phyloP scores from a whole-genome alignment of 2,888 invertebrate genomes.

The Caenorhabditis parvicauda region DNA sequence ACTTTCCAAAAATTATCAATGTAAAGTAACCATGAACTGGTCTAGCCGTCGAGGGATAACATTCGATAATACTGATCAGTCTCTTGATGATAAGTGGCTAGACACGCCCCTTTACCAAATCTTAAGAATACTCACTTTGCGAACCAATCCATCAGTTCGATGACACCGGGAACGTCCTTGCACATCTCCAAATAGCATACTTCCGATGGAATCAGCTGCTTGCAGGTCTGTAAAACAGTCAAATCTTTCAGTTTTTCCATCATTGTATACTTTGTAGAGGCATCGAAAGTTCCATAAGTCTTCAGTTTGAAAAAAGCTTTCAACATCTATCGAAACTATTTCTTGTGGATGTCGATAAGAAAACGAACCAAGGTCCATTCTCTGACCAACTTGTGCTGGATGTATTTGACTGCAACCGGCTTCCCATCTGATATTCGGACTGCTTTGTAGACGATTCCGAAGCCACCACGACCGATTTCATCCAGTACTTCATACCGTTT shows the following conservation, averaged over 20 bases:
- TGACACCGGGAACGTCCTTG: slow-evolving; percentile 49
- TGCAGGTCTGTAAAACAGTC: slow-evolving; percentile 38
- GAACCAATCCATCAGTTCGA: slow-evolving; percentile 56
- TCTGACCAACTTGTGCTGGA: slow-evolving; percentile 56
- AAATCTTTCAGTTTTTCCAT: background rate
- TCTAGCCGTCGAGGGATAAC: too few relatives aligned
- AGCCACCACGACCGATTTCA: slow-evolving; percentile 57
- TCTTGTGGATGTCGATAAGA: background rate
- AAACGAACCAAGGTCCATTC: slow-evolving; percentile 49
- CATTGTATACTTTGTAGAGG: background rate
- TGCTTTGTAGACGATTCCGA: slow-evolving; percentile 54
- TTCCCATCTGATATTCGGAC: slow-evolving; percentile 34
- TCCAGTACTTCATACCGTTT: slow-evolving; percentile 47
- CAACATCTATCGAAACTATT: background rate
- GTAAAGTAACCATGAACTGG: too few relatives aligned
- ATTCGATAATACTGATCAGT: too few relatives aligned
- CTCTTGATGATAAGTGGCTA: too few relatives aligned
- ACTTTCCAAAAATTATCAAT: too few relatives aligned
- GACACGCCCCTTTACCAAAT: too few relatives aligned
- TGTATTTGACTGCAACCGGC: slow-evolving; percentile 60
- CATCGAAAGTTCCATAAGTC: background rate
- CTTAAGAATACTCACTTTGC: slow-evolving; percentile 43
- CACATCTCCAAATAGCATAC: slow-evolving; percentile 56
- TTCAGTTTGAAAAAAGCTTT: background rate
- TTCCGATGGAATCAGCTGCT: slow-evolving; percentile 57